These are phyloP conservation scores for Drosophila ficusphila DNA, from an alignment of 1,140 invertebrate species.

Conservation along the genomic window DNA sequence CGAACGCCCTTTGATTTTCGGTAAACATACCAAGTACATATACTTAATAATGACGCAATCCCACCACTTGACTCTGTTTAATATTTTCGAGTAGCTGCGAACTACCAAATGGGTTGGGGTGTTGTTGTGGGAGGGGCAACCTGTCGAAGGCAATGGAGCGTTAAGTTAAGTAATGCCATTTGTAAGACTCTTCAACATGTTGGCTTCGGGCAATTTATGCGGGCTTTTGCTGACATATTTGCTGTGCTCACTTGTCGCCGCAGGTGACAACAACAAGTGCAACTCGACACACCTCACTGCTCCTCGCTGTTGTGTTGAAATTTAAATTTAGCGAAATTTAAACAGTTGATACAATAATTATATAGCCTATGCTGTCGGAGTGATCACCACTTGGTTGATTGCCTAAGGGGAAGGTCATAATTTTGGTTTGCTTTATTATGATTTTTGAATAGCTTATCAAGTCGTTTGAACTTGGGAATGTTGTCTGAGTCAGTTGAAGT, in stretches of 20 bases:
- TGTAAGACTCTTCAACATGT: conserved; percentile 41
- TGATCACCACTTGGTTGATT: conserved; percentile 9
- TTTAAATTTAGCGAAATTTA: conserved; percentile 44
- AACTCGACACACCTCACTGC: conserved; percentile 33
- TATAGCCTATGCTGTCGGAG: conserved; percentile 19
- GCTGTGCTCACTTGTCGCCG: conserved; percentile 15
- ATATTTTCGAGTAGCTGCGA: conserved; percentile 52
- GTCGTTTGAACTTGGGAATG: neutral
- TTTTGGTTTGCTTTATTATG: neutral
- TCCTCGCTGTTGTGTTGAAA: conserved; percentile 2
- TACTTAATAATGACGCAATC: conserved; percentile 33
- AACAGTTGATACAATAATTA: conserved; percentile 44
- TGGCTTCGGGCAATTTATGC: conserved; percentile 28
- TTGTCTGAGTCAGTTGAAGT: conserved; percentile 1
- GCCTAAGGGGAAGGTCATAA: conserved; percentile 1
- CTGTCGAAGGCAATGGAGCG: conserved; percentile 33
- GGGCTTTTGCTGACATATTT: conserved; percentile 7
- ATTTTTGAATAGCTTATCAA: neutral
- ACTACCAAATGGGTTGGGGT: conserved; percentile 1
- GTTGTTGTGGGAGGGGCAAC: neutral
- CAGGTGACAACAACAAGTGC: conserved; percentile 42
- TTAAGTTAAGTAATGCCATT: conserved; percentile 39
- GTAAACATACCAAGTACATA: conserved; percentile 19
- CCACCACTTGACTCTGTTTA: conserved; percentile 25
- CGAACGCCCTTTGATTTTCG: conserved; percentile 23